Base-by-base conservation (phyloP, 2,113 vertebrate species). In the Aspiorhynchus laticeps region DNA sequence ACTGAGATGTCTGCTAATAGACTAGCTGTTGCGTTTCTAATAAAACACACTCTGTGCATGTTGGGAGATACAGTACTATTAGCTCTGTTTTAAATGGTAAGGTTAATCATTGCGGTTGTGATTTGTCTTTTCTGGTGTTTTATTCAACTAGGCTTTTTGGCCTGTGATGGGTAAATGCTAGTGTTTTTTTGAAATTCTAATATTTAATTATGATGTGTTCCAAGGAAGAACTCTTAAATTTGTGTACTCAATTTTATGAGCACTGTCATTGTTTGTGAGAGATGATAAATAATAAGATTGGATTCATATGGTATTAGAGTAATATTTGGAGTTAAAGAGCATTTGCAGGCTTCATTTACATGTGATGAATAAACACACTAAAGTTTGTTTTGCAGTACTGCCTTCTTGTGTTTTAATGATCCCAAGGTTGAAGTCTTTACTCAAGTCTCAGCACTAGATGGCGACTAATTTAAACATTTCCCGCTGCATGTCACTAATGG, bases 301-400 rank as follows among this genome's bases (percentile, higher is more conserved):
- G 24, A 77, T 26, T 31, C 10, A 28, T 51, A 51, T 77, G 56
- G 24, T 14, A 82, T 69, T 71, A 43, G 12, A 71, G 2, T 36
- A 21, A 65, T 51, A 69, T 56, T 77, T 69, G 59, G 7, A 17
- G 36, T 65, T 63, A 79, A 48, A 65, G 71, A 75, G 71, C 38
- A 26, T 4, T 75, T 14, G 15, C 46, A 56, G 36, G 8, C 92
- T 90, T 88, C 65, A 65, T 84, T 88, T 90, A 90, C 51, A 90
- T 91, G 76, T 88, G 43, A 83, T 65, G 78, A 90, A 89, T 91
- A 84, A 93, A 92, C 88, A 61, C 88, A 14, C 90, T 79, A 26
- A 74, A 86, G 77, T n/a, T 26, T 71, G 82, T 84, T 86, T 92
- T 92, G 69, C 31, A 26, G 7, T 31, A 38, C 59, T 17, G 15